These are phyloP conservation scores for Drosophila serrata DNA, from an alignment of 1,140 invertebrate genomes.

Conservation along the genomic window DNA sequence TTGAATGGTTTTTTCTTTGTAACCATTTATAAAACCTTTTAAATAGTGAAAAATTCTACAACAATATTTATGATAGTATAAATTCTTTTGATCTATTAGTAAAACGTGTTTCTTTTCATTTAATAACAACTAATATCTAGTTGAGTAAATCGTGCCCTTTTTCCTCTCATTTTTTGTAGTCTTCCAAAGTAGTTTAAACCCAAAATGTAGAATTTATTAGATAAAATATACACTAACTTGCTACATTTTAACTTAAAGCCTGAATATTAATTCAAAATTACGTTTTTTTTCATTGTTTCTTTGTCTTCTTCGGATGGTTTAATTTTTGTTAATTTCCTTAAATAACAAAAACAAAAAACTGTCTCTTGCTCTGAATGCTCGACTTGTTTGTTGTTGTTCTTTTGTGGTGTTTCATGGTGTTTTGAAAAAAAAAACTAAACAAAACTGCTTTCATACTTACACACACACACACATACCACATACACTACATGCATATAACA, in stretches of 20 bases:
- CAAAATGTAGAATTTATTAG: neutral
- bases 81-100: neutral
- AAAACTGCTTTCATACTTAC: slow-evolving; percentile 74
- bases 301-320: slow-evolving; percentile 40
- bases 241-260: slow-evolving; percentile 3
- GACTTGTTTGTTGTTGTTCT: slow-evolving; percentile 75
- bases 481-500: slow-evolving; percentile 20
- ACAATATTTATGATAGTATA: neutral
- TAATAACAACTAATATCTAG: neutral
- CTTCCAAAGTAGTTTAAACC: neutral
- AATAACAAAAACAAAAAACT: slow-evolving; percentile 11
- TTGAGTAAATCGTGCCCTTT: neutral
- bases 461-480: slow-evolving; percentile 7
- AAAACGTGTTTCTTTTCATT: neutral
- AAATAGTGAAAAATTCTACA: neutral
- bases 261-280: slow-evolving; percentile 68
- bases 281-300: slow-evolving; percentile 42
- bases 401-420: slow-evolving; percentile 81
- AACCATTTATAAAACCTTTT: neutral
- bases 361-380: slow-evolving; percentile 77
- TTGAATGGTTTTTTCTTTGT: neutral
- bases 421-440: slow-evolving; percentile 45
- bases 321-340: slow-evolving; percentile 43
- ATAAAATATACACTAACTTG: neutral
- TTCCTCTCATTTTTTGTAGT: neutral